phyloP scores from a whole-genome alignment of 2,888 invertebrate species.

The Osedax fenrisi region DNA sequence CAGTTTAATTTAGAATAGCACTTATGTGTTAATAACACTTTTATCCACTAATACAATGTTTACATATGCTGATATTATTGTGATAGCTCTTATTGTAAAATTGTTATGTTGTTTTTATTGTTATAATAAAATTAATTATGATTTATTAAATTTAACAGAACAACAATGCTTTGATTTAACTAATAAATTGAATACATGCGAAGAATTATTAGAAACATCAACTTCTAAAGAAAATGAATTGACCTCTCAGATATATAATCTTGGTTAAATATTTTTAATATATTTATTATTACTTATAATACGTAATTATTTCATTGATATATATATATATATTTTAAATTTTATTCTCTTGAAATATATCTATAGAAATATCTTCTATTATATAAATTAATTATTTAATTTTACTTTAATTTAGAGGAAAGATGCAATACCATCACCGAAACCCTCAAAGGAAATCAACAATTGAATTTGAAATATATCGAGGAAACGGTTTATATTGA shows the following conservation, averaged over 20 bases:
- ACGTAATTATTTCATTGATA: neutral
- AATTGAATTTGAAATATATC: neutral
- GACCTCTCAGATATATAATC: neutral
- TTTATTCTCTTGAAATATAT: too few relatives aligned
- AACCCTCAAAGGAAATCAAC: neutral
- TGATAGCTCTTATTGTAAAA: too few relatives aligned
- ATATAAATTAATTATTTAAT: neutral
- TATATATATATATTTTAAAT: neutral
- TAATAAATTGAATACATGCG: neutral
- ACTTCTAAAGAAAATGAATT: neutral
- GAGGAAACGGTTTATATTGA: neutral
- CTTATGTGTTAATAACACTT: too few relatives aligned
- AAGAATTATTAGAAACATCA: neutral
- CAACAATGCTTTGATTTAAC: neutral
- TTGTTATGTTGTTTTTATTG: too few relatives aligned
- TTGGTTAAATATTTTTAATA: neutral
- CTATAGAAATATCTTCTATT: neutral
- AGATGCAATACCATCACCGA: neutral
- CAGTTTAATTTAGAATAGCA: too few relatives aligned
- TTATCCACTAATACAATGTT: too few relatives aligned
- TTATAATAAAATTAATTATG: neutral
- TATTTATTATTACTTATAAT: neutral
- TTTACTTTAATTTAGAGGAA: neutral
- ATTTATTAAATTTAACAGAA: neutral
- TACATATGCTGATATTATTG: too few relatives aligned